Percentiles rank a stretch among this genome's conserved stretches.
Conservation (phyloP, 2,888 invertebrate species). For the Drosophila kambysellisi region DNA sequence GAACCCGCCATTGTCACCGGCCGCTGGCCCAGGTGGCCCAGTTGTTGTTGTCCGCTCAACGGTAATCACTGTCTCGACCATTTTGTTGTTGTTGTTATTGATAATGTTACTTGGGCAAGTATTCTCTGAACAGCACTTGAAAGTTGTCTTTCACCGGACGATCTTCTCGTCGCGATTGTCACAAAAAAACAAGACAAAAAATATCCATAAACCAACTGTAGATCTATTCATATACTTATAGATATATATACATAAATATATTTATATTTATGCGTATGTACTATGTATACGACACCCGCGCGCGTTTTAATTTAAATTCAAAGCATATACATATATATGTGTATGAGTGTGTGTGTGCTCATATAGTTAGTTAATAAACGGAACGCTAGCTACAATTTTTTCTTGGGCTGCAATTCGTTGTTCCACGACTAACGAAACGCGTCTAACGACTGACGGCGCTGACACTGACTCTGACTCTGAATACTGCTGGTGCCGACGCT, state of each 20-base stretch:
- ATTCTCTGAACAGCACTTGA: slow-evolving; percentile 60
- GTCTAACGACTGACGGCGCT: slow-evolving; percentile 59
- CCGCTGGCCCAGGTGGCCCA: slow-evolving; percentile 78
- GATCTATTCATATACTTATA: slow-evolving; percentile 36
- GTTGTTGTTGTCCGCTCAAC: slow-evolving; percentile 89
- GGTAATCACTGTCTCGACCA: slow-evolving; percentile 93
- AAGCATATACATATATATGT: slow-evolving; percentile 18
- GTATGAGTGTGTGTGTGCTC: neutral
- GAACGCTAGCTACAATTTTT: slow-evolving; percentile 9
- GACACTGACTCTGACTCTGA: slow-evolving; percentile 53
- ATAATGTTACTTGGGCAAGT: slow-evolving; percentile 35
- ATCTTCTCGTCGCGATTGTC: slow-evolving; percentile 42
- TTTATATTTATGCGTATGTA: slow-evolving; percentile 24
- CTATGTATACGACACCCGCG: slow-evolving; percentile 17
- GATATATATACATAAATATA: slow-evolving; percentile 1
- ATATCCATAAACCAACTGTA: slow-evolving; percentile 24
- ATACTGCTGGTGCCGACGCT: slow-evolving; percentile 15
- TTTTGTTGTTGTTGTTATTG: slow-evolving; percentile 86
- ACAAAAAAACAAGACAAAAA: slow-evolving; percentile 58
- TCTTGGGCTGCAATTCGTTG: slow-evolving; percentile 26
- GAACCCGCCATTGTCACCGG: slow-evolving; percentile 82
- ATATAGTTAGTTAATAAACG: slow-evolving; percentile 38
- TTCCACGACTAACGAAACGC: slow-evolving; percentile 68
- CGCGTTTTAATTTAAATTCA: slow-evolving; percentile 43
- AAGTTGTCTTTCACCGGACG: slow-evolving; percentile 9